Evolutionary conservation across 2,888 invertebrate genomes (phyloP), one percentile per base, ranked within the genome.

Genomic region (Lapara coniferarum): DNA sequence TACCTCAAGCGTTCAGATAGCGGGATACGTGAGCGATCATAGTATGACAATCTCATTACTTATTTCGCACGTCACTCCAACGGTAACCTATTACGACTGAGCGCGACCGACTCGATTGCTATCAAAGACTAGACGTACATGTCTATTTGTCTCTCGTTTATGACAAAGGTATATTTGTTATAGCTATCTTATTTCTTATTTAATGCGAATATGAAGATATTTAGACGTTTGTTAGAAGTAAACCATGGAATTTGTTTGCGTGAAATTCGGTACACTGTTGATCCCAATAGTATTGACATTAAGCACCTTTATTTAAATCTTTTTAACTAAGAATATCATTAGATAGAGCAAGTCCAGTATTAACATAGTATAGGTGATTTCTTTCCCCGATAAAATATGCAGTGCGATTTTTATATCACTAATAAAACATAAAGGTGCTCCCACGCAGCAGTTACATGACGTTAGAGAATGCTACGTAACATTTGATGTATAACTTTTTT

Each of bases 1-100:
- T 30, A 56, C 56, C 55, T 37, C 37, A 13, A 25, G 25, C 56
- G 10, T 12, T 56, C 3, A 25, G 56, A 56, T 56, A 56, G 25
- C 25, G 25, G 25, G 25, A 13, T 25, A 13, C 25, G 13, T 25
- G 56, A 25, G 25, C 55, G 55, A 55, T 56, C 56, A 25, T 16
- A 56, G 56, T 25, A 56, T 56, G 56, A 30, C 56, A 30, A 56
- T 56, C 56, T 56, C 56, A 56, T 56, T 56, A 56, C 56, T 56
- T 56, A 56, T 56, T 56, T 56, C 56, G 56, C 25, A 25, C 51
- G 51, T 25, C 25, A 19, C 19, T n/a, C 56, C 25, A 10, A 51
- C 51, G 51, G 51, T 51, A 56, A 56, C 56, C 19, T 6, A 19
- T 12, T 56, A 4, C 4, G 25, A 56, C 56, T 10, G 56, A 25